Evolutionary conservation across 2,113 vertebrate species (phyloP).

Genomic region (Dicerorhinus sumatrensis): DNA sequence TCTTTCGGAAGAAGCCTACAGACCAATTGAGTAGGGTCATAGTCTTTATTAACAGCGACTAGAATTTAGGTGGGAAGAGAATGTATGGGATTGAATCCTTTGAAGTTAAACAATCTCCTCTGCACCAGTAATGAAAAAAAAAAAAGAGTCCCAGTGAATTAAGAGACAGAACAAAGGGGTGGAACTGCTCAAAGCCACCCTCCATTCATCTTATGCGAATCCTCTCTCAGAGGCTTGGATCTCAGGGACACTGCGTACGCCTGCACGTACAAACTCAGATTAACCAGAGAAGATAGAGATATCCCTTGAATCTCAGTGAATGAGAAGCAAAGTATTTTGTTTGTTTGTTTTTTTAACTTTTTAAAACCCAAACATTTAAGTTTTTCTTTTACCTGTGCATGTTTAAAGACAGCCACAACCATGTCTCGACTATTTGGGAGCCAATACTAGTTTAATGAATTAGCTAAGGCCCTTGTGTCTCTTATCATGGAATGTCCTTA

Average conservation of each 20-base stretch:
- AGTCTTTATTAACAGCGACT: neutral
- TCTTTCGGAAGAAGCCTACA: constrained; percentile 7
- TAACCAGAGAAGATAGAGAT: neutral
- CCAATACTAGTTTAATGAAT: neutral
- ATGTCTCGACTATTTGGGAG: neutral
- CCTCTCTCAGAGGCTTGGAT: neutral
- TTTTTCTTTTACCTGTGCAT: neutral
- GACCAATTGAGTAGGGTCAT: neutral
- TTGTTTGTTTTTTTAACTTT: neutral
- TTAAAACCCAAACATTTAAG: neutral
- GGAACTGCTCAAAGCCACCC: too few relatives aligned
- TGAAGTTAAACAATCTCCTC: neutral
- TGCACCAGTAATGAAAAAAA: neutral
- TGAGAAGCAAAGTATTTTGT: neutral
- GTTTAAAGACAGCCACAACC: neutral
- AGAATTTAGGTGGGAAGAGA: neutral
- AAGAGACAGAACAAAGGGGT: neutral
- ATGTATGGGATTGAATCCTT: neutral
- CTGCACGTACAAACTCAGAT: neutral
- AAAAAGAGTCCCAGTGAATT: neutral
- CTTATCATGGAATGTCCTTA: neutral
- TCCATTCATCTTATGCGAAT: too few relatives aligned
- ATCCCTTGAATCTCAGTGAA: neutral
- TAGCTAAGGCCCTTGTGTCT: neutral
- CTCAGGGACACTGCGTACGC: neutral